Evolutionary conservation across 2,113 vertebrate genomes (phyloP).

Genomic region (Stercorarius parasiticus): DNA sequence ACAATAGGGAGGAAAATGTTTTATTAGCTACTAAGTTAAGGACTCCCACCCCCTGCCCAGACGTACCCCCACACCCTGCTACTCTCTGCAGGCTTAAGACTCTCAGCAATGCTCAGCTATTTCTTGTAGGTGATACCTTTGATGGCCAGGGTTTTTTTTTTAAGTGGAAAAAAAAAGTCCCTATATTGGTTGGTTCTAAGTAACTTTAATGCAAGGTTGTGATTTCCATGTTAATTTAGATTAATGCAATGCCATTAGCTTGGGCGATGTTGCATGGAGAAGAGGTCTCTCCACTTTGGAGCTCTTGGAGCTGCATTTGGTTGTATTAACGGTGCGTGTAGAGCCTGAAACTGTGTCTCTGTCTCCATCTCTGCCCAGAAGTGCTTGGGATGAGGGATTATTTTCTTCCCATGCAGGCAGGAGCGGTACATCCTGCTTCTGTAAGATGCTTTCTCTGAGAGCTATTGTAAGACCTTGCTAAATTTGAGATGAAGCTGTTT

Average conservation of each 20-base stretch:
- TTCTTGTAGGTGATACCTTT: neutral
- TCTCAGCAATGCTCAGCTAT: neutral
- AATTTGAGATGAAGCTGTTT: neutral
- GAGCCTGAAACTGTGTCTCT: neutral
- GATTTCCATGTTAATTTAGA: fast-evolving
- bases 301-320: neutral
- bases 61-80: neutral
- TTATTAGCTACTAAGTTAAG: neutral
- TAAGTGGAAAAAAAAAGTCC: no score
- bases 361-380: neutral
- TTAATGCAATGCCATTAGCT: fast-evolving
- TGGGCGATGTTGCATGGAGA: fast-evolving
- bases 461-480: neutral
- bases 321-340: fast-evolving
- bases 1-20: slow-evolving; percentile 20
- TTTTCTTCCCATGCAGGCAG: neutral
- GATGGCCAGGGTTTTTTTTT: neutral
- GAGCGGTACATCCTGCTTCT: fast-evolving
- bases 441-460: neutral
- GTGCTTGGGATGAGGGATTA: neutral
- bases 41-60: neutral
- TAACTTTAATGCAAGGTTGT: neutral
- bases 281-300: neutral
- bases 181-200: fast-evolving
- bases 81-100: neutral